Evolutionary conservation across 2,888 invertebrate species (phyloP).

Genomic region (Lithodes maja): DNA sequence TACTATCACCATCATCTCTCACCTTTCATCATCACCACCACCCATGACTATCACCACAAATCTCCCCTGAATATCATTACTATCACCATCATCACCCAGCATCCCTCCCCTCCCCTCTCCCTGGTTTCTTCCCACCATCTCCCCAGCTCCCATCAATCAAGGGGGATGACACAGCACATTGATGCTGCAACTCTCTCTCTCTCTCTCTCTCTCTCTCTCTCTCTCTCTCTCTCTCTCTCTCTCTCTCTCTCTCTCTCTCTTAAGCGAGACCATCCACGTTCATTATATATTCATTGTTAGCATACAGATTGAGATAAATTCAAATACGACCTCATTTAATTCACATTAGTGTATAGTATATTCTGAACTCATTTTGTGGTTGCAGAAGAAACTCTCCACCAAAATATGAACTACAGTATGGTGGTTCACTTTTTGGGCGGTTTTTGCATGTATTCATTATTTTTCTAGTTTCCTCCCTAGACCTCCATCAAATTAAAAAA

Average conservation of each 20-base stretch:
- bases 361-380: too few relatives aligned
- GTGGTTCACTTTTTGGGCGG: too few relatives aligned
- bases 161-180: conserved; percentile 29
- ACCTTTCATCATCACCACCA: conserved; percentile 27
- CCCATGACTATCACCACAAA: conserved; percentile 22
- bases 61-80: background rate
- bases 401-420: too few relatives aligned
- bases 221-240: conserved; percentile 6
- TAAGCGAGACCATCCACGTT: too few relatives aligned
- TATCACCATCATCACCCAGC: background rate
- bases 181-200: conserved; percentile 23
- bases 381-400: too few relatives aligned
- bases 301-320: too few relatives aligned
- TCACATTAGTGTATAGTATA: too few relatives aligned
- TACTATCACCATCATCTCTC: background rate
- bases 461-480: too few relatives aligned
- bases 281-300: too few relatives aligned
- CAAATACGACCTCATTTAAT: too few relatives aligned
- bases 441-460: too few relatives aligned
- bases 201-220: conserved; percentile 25
- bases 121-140: background rate
- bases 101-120: background rate
- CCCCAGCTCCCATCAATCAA: conserved; percentile 33
- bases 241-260: conserved; percentile 22
- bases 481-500: too few relatives aligned